Percentiles rank a stretch among this genome's conserved stretches.
These are phyloP conservation scores for Gavialis gangeticus DNA, from an alignment of 2,113 vertebrate genomes.

Conservation along the genomic window DNA sequence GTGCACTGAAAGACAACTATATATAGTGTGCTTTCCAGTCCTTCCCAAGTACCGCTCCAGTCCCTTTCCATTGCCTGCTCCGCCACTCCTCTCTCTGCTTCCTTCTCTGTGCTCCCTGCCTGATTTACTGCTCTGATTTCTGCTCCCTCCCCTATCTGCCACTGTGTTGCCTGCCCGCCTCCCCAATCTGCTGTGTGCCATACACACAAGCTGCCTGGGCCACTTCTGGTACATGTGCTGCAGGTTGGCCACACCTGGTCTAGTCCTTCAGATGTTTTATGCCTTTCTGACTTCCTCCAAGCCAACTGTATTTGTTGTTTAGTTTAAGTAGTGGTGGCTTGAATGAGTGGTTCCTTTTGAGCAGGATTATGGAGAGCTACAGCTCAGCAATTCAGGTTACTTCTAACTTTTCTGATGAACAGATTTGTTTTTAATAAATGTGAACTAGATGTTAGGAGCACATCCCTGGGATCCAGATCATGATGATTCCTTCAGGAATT, in stretches of 20 bases:
- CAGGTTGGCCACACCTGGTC: too few relatives aligned
- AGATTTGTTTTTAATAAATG: not conserved
- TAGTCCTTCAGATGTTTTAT: not conserved
- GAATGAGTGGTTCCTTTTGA: fast-evolving
- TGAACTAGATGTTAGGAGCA: not conserved
- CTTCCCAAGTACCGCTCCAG: too few relatives aligned
- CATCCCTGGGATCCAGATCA: not conserved
- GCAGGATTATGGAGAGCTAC: not conserved
- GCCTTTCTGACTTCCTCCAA: not conserved
- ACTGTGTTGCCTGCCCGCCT: too few relatives aligned
- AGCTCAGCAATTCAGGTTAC: not conserved
- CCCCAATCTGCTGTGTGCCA: too few relatives aligned
- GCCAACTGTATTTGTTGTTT: not conserved
- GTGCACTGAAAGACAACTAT: conserved; percentile 31
- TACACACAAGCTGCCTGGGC: too few relatives aligned
- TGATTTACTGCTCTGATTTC: too few relatives aligned
- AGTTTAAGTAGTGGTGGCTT: fast-evolving
- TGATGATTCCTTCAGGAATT: not conserved
- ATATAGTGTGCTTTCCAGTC: not conserved
- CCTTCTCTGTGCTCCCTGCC: too few relatives aligned
- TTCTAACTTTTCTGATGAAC: not conserved
- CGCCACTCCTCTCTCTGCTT: too few relatives aligned
- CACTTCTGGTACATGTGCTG: too few relatives aligned
- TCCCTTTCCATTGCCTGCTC: too few relatives aligned
- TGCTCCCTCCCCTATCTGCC: too few relatives aligned